Conservation (phyloP, 2,888 invertebrate genomes). For the Craniophora ligustri region DNA sequence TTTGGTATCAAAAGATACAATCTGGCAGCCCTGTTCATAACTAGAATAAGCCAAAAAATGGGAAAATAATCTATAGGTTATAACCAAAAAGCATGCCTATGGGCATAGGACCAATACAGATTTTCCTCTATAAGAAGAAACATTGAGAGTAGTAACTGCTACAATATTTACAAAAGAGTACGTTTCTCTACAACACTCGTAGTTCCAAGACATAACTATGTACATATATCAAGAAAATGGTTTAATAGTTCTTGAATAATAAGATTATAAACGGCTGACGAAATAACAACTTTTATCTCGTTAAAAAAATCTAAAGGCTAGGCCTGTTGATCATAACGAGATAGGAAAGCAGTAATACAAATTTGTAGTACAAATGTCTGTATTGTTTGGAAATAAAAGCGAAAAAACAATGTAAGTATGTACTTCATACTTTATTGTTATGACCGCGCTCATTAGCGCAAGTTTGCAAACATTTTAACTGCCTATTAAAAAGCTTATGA, state of each 20-base stretch:
- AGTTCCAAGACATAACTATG: not conserved
- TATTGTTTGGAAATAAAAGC: slow-evolving; percentile 45
- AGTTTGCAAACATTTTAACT: slow-evolving; percentile 52
- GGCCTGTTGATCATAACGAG: slow-evolving; percentile 8
- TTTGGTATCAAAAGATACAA: too few species aligned
- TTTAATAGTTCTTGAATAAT: not conserved
- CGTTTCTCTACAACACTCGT: not conserved
- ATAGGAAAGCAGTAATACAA: slow-evolving; percentile 34
- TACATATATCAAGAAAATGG: too few species aligned
- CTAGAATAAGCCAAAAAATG: too few species aligned
- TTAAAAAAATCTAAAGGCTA: not conserved
- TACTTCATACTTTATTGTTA: slow-evolving; percentile 46
- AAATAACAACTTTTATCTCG: not conserved
- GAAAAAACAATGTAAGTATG: slow-evolving; percentile 34
- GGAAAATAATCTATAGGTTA: too few species aligned
- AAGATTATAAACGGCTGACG: not conserved
- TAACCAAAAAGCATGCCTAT: too few species aligned
- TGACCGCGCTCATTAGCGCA: slow-evolving; percentile 46
- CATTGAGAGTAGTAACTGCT: too few species aligned
- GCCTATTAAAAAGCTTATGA: slow-evolving; percentile 51
- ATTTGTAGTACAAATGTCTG: slow-evolving; percentile 43
- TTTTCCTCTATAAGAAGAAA: too few species aligned
- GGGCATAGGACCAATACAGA: too few species aligned
- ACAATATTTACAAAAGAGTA: too few species aligned
- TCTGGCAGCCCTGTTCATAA: too few species aligned